These are phyloP conservation scores for Deilephila elpenor DNA, from an alignment of 2,888 invertebrate genomes.

Conservation along the genomic window DNA sequence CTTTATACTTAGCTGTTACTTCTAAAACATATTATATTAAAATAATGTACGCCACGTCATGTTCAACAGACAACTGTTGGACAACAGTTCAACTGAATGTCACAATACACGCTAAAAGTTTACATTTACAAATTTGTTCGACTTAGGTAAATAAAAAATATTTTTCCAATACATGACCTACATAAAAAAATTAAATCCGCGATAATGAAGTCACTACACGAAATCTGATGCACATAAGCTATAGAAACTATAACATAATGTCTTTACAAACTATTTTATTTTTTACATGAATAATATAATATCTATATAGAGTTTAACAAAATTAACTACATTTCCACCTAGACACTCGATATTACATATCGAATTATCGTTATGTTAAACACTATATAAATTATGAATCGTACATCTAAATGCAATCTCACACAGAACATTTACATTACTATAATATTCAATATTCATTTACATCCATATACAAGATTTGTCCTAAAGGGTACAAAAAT, in stretches of 20 bases:
- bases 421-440: conserved; percentile 39
- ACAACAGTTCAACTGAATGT: too few relatives aligned
- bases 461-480: neutral
- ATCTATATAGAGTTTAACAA: conserved; percentile 22
- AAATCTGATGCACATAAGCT: neutral
- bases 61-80: too few relatives aligned
- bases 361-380: conserved; percentile 2
- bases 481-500: too few relatives aligned
- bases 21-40: too few relatives aligned
- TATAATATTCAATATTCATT: neutral
- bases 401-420: conserved; percentile 47
- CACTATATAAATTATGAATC: conserved; percentile 17
- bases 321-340: conserved; percentile 26
- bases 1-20: too few relatives aligned
- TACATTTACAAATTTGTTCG: neutral
- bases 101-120: too few relatives aligned
- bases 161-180: neutral
- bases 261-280: neutral
- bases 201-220: neutral
- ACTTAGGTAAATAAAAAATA: neutral
- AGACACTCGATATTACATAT: conserved; percentile 25
- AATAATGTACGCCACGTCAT: too few relatives aligned
- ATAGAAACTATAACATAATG: neutral
- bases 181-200: neutral
- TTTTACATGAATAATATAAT: neutral